phyloP scores from a whole-genome alignment of 2,797 vertebrate species.

The Gymnopithys bicolor region DNA sequence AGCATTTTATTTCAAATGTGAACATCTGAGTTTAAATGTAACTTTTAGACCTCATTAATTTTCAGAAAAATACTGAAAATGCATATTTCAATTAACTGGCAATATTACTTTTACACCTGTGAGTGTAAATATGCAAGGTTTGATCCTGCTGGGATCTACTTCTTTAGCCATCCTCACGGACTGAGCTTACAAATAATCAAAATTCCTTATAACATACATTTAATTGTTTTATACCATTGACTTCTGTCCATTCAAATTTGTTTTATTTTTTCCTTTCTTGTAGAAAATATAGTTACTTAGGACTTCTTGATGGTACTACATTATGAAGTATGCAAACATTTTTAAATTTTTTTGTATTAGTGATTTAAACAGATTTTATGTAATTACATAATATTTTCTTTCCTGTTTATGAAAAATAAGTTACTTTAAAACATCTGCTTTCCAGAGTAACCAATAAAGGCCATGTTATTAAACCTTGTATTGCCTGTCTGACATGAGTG shows the following conservation, averaged over 20 bases:
- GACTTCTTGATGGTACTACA: slow-evolving; percentile 38
- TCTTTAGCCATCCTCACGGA: slow-evolving; percentile 30
- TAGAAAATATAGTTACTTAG: slow-evolving; percentile 33
- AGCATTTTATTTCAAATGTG: slow-evolving; percentile 51
- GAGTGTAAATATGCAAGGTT: slow-evolving; percentile 41
- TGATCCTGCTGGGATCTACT: slow-evolving; percentile 57
- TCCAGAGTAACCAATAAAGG: slow-evolving; percentile 52
- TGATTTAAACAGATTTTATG: neutral
- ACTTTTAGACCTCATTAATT: slow-evolving; percentile 34
- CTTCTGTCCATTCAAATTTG: slow-evolving; percentile 3
- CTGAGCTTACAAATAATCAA: neutral
- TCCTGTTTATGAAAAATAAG: slow-evolving; percentile 7
- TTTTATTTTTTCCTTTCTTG: slow-evolving; percentile 30
- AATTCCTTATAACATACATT: neutral
- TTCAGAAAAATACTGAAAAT: slow-evolving; percentile 56
- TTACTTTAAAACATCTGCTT: slow-evolving; percentile 36
- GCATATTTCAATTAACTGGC: slow-evolving; percentile 29
- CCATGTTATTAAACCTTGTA: neutral
- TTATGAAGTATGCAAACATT: neutral
- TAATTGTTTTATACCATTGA: slow-evolving; percentile 6
- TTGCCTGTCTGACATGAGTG: neutral
- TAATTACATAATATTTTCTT: neutral
- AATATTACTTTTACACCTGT: slow-evolving; percentile 37
- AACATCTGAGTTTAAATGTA: slow-evolving; percentile 31
- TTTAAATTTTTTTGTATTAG: neutral